phyloP scores from a whole-genome alignment of 2,113 vertebrate species.

The Microcebus jonahi region DNA sequence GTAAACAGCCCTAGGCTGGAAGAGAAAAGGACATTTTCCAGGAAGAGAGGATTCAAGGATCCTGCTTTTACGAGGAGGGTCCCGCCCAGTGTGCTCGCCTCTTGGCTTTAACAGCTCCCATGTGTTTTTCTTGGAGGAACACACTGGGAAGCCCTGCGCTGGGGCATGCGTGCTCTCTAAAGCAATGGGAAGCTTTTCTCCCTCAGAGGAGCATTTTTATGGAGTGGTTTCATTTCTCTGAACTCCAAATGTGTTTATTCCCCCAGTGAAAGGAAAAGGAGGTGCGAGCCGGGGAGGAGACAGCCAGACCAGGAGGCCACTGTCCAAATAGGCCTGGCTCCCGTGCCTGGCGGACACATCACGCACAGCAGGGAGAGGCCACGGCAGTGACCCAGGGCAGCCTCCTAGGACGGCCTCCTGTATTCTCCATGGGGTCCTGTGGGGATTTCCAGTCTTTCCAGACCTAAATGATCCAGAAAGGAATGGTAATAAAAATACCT shows the following conservation, averaged over 20 bases:
- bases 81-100: slow-evolving; percentile 25
- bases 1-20: background rate
- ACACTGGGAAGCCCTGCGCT: background rate
- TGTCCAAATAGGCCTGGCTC: slow-evolving; percentile 17
- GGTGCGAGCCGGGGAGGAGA: background rate
- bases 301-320: background rate
- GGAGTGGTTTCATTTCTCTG: background rate
- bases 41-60: slow-evolving; percentile 31
- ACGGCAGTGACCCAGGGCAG: background rate
- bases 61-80: slow-evolving; percentile 19
- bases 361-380: background rate
- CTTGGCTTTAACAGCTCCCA: background rate
- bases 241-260: slow-evolving; percentile 9
- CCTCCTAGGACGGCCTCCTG: background rate
- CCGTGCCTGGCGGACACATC: background rate
- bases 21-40: slow-evolving; percentile 55
- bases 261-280: slow-evolving; percentile 36
- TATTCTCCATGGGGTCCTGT: background rate
- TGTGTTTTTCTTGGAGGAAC: slow-evolving; percentile 66
- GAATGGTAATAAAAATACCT: slow-evolving; percentile 50
- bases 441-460: slow-evolving; percentile 28
- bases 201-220: slow-evolving; percentile 28
- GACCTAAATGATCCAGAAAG: background rate
- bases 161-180: background rate
- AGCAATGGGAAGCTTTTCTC: slow-evolving; percentile 33